Conservation (phyloP, 2,113 vertebrate genomes). For the Cebus imitator region DNA sequence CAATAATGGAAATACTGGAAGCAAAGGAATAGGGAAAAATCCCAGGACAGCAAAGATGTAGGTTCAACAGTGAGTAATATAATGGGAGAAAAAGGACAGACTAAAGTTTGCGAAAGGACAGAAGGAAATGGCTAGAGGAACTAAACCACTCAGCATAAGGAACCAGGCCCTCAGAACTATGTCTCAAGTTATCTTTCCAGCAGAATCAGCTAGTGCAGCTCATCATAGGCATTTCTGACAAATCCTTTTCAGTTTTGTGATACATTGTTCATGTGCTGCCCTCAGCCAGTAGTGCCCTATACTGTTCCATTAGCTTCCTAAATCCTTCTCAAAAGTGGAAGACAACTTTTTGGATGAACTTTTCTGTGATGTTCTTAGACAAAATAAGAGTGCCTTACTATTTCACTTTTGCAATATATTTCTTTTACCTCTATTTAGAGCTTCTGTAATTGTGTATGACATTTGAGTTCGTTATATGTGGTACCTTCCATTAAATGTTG, state of each 20-base stretch:
- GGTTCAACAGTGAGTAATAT: not conserved
- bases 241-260: not conserved
- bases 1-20: not conserved
- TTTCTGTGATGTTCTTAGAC: not conserved
- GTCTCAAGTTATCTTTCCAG: not conserved
- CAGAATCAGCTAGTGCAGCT: not conserved
- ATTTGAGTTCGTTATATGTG: not conserved
- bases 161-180: fast-evolving
- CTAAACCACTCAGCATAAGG: not conserved
- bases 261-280: not conserved
- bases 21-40: not conserved
- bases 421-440: not conserved
- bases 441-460: not conserved
- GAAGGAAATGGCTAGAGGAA: not conserved
- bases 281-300: not conserved
- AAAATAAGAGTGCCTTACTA: not conserved
- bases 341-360: not conserved
- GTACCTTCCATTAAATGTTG: not conserved
- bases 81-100: not conserved
- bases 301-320: not conserved
- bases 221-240: not conserved
- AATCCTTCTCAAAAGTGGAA: not conserved
- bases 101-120: not conserved
- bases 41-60: not conserved
- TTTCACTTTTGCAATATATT: not conserved